A percentile compares a stretch with the other conserved stretches of the same genome.
Evolutionary conservation across 2,113 vertebrate genomes (phyloP).

Genomic region (Onychostoma macrolepis): DNA sequence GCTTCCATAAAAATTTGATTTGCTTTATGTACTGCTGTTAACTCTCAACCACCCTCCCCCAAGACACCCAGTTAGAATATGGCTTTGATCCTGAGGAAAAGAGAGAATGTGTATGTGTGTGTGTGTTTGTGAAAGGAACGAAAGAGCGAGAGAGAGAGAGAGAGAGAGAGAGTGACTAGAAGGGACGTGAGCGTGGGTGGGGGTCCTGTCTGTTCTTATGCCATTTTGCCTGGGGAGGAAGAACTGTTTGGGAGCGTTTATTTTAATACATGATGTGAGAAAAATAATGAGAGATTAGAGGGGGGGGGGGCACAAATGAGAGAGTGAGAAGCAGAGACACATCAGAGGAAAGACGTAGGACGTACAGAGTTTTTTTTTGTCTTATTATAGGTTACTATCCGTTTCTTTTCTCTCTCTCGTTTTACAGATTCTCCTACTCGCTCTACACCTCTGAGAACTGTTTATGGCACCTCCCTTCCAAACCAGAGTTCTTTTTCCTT

Average conservation of each 20-base stretch:
- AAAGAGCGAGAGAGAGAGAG: neutral
- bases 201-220: conserved; percentile 48
- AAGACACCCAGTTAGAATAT: conserved; percentile 34
- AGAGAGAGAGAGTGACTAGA: conserved; percentile 24
- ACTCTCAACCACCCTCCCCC: conserved; percentile 22
- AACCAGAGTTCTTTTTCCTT: neutral
- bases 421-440: neutral
- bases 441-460: neutral
- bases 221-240: conserved; percentile 49
- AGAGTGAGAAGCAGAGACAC: conserved; percentile 25
- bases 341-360: conserved; percentile 3
- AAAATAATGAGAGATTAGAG: conserved; percentile 42
- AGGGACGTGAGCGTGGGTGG: conserved; percentile 52
- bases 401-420: neutral
- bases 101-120: conserved; percentile 42
- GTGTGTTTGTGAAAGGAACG: conserved; percentile 24
- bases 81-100: conserved; percentile 31
- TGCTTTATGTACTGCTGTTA: conserved; percentile 50
- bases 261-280: conserved; percentile 57
- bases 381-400: neutral
- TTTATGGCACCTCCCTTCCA: neutral
- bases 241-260: conserved; percentile 54
- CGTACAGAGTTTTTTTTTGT: neutral
- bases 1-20: conserved; percentile 55
- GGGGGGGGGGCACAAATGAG: conserved; percentile 20